Percentiles rank a stretch among this genome's conserved stretches.
phyloP scores from a whole-genome alignment of 2,888 invertebrate species.

The Euproctis similis region DNA sequence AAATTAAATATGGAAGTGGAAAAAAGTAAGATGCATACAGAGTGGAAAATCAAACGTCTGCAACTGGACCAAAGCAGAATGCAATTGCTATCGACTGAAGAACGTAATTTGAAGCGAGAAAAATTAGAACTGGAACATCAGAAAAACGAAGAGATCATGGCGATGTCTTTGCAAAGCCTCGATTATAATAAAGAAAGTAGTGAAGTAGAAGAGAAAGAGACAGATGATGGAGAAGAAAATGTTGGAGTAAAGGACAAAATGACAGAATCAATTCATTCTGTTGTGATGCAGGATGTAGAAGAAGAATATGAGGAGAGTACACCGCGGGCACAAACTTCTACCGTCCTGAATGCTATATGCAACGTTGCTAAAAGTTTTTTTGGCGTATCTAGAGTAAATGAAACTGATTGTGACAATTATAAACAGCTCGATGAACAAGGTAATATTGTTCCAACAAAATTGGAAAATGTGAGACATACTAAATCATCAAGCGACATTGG shows the following conservation, averaged over 20 bases:
- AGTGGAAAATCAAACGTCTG: conserved; percentile 73
- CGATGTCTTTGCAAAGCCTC: conserved; percentile 49
- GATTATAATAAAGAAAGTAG: conserved; percentile 28
- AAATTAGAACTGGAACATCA: conserved; percentile 66
- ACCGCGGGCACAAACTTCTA: conserved; percentile 33
- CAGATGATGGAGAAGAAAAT: background rate
- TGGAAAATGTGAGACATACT: conserved; percentile 23
- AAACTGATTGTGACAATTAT: conserved; percentile 44
- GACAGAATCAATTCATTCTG: conserved; percentile 22
- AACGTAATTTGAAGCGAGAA: conserved; percentile 72
- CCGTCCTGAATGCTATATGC: conserved; percentile 50
- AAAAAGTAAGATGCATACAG: conserved; percentile 70
- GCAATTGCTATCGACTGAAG: conserved; percentile 65
- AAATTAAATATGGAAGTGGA: conserved; percentile 77
- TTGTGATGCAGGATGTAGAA: conserved; percentile 18
- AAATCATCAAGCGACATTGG: conserved; percentile 54
- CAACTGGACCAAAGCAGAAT: conserved; percentile 62
- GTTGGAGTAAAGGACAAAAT: conserved; percentile 4
- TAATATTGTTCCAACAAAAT: conserved; percentile 34
- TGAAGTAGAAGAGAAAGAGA: conserved; percentile 15
- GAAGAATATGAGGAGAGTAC: conserved; percentile 27
- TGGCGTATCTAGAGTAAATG: conserved; percentile 32
- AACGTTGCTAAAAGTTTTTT: conserved; percentile 56
- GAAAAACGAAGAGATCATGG: conserved; percentile 51
- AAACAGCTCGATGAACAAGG: conserved; percentile 54